Conservation (phyloP, 2,113 vertebrate genomes). For the Aphyosemion australe region DNA sequence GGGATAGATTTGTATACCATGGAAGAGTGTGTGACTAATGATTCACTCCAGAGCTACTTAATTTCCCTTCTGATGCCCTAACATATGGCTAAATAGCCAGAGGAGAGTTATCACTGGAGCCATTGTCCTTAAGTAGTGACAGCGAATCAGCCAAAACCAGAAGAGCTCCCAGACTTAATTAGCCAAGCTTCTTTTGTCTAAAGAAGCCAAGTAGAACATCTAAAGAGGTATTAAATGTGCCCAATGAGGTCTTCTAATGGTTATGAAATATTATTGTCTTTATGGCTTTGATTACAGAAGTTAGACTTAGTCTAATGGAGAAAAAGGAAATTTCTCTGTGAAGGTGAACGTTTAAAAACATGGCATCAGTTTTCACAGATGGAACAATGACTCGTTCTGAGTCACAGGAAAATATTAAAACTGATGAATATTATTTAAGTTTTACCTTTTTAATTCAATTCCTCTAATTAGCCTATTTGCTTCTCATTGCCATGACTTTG, state of each 20-base stretch:
- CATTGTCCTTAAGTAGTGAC: constrained; percentile 55
- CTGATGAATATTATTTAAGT: too few relatives aligned
- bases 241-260: constrained; percentile 50
- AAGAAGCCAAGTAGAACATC: constrained; percentile 53
- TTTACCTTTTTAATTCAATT: too few relatives aligned
- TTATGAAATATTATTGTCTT: constrained; percentile 55
- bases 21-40: constrained; percentile 22
- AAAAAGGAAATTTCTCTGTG: not conserved
- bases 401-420: not conserved
- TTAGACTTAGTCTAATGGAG: constrained; percentile 54
- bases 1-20: constrained; percentile 3
- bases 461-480: too few relatives aligned
- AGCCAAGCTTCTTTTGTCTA: constrained; percentile 54
- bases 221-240: constrained; percentile 61
- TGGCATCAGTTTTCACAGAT: not conserved
- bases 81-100: constrained; percentile 64
- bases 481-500: not conserved
- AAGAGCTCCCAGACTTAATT: constrained; percentile 64
- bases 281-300: constrained; percentile 65
- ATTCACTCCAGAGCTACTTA: constrained; percentile 29
- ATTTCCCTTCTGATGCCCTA: constrained; percentile 42
- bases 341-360: too few relatives aligned
- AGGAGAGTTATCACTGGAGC: constrained; percentile 40
- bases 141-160: constrained; percentile 58
- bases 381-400: too few relatives aligned